Conservation (phyloP, 2,113 vertebrate genomes). For the Ellobius talpinus region DNA sequence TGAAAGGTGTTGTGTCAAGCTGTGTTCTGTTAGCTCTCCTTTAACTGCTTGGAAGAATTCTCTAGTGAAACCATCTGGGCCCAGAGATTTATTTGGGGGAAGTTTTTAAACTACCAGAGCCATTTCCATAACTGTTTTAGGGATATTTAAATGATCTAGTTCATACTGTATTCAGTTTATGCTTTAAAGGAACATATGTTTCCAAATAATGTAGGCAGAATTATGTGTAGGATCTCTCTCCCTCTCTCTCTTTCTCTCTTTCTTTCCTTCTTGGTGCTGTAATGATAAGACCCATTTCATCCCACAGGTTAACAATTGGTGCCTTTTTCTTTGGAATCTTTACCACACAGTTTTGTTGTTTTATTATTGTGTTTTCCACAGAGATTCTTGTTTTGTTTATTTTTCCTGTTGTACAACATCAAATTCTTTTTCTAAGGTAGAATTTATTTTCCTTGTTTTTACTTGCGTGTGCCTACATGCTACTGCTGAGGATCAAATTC, state of each 20-base stretch:
- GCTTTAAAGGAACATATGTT: neutral
- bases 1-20: neutral
- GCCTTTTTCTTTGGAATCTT: neutral
- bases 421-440: neutral
- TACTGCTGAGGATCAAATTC: neutral
- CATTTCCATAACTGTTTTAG: constrained; percentile 1
- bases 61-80: neutral
- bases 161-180: constrained; percentile 20
- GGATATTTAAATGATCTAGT: constrained; percentile 19
- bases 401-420: neutral
- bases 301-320: neutral
- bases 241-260: neutral
- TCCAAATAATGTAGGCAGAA: constrained; percentile 20
- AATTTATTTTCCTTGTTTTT: neutral
- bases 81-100: neutral
- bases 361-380: neutral
- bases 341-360: neutral
- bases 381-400: neutral
- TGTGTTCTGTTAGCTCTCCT: constrained; percentile 26
- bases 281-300: neutral
- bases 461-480: too few species aligned
- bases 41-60: constrained; percentile 19
- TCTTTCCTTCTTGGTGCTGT: neutral
- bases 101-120: constrained; percentile 17
- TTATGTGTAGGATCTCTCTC: neutral